A percentile compares a stretch with the other conserved stretches of the same genome.
Evolutionary conservation across 2,113 vertebrate genomes (phyloP).

Genomic region (Panthera leo): DNA sequence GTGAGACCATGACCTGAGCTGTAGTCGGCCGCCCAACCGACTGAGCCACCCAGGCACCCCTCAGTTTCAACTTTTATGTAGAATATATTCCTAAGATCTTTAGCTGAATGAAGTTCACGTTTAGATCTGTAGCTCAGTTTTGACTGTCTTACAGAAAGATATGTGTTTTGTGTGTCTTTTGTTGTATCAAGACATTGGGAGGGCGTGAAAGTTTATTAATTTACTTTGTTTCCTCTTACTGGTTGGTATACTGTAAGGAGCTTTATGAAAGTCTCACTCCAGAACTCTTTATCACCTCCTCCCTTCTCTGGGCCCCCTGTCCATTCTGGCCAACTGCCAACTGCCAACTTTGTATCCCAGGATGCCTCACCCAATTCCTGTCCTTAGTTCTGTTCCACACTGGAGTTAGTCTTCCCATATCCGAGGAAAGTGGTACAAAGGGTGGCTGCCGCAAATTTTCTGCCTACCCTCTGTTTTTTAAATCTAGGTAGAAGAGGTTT

Average conservation of each 20-base stretch:
- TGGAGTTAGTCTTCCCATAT: background rate
- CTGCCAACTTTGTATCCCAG: conserved; percentile 22
- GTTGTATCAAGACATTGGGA: background rate
- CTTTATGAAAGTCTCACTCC: background rate
- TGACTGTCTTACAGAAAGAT: background rate
- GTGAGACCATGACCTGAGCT: too few relatives aligned
- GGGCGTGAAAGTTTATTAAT: background rate
- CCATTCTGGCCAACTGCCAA: conserved; percentile 20
- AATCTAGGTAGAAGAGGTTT: background rate
- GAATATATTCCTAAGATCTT: background rate
- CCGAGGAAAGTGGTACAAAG: conserved; percentile 31
- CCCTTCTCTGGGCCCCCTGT: background rate
- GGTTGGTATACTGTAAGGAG: background rate
- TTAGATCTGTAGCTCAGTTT: background rate
- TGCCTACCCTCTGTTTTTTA: background rate
- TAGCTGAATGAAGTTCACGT: background rate
- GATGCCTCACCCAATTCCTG: background rate
- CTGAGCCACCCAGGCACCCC: too few relatives aligned
- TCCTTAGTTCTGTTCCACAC: background rate
- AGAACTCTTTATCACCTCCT: background rate
- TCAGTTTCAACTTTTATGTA: background rate
- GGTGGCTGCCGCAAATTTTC: background rate
- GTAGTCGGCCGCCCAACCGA: too few relatives aligned
- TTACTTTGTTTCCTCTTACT: background rate
- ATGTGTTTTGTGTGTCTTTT: background rate